Base-by-base conservation (phyloP, 23 tunicate species). In the Clavelina lepadiformis region DNA sequence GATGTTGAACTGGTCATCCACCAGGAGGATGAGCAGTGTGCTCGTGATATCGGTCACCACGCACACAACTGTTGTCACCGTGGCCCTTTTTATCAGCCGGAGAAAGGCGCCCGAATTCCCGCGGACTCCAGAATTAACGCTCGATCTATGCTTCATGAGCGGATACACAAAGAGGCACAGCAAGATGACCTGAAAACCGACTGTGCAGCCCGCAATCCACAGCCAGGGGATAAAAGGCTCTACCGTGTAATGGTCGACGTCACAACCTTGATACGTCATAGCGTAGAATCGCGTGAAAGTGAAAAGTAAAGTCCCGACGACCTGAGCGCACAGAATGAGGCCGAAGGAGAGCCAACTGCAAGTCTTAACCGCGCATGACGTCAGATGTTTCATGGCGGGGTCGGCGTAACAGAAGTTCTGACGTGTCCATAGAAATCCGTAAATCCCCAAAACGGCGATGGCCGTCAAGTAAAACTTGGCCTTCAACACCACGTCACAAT, bases 401-500 rank as follows among this genome's bases (percentile, higher is more conserved):
- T 84, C 75, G 18, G 77, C 33, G 52, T 84, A 84, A 46, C 76
- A 76, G 33, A 76, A 78, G 20, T 77, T 69, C 64, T 84, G 93
- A 3, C 83, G 45, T 21, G 61, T 70, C 93, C 93, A 84, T 25
- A 84, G 32, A 63, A 69, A 84, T 23, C 55, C 31, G 59, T 84
- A 84, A n/a, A 84, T 49, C 5, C 75, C 46, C 0, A 52, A 36
- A 13, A 84, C 8, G 24, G 46, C 69, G 31, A 84, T 8, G 2
- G 72, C 68, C 21, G 77, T 31, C 28, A 76, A 33, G 3, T 55
- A 58, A 37, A 84, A 26, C 41, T 84, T 84, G 5, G 70, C 5
- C 58, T 59, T 68, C 31, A 76, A 37, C 3, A 76, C 56, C 19
- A 54, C 46, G 71, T 69, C 31, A 41, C 93, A 84, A 28, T 71